Percentiles rank a stretch among this genome's conserved stretches.
These are phyloP conservation scores for Xenentodon cancila DNA, from an alignment of 2,797 vertebrate genomes.

Conservation along the genomic window DNA sequence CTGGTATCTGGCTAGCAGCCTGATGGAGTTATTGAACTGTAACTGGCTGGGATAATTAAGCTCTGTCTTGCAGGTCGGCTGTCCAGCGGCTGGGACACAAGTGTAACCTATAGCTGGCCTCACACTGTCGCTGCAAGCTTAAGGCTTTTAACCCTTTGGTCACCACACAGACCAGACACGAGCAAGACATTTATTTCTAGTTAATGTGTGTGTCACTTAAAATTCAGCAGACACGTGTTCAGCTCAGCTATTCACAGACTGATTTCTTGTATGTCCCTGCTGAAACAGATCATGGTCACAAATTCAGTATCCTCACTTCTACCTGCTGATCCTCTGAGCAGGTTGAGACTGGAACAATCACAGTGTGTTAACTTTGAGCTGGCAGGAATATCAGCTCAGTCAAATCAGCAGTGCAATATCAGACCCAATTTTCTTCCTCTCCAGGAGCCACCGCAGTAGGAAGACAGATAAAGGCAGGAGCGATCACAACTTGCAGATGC, in stretches of 20 bases:
- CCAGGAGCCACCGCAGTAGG: constrained; percentile 33
- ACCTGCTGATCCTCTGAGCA: too few species aligned
- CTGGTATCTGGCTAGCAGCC: constrained; percentile 93
- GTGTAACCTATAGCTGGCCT: constrained; percentile 90
- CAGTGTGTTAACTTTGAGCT: too few species aligned
- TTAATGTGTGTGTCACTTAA: too few species aligned
- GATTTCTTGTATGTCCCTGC: too few species aligned
- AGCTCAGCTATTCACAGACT: too few species aligned
- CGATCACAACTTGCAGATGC: not conserved
- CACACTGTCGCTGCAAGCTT: constrained; percentile 84
- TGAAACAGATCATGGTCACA: too few species aligned
- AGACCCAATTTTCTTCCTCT: constrained; percentile 31
- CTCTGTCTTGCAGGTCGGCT: constrained; percentile 95
- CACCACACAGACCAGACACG: constrained; percentile 30
- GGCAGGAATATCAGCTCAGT: too few species aligned
- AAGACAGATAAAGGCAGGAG: constrained; percentile 44
- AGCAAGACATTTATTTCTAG: too few species aligned
- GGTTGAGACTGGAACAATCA: too few species aligned
- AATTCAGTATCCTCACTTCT: too few species aligned
- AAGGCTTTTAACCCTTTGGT: constrained; percentile 87
- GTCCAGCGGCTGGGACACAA: constrained; percentile 89
- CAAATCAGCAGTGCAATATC: too few species aligned
- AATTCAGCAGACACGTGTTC: too few species aligned
- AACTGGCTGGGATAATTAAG: constrained; percentile 97
- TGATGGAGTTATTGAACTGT: constrained; percentile 98